These are phyloP conservation scores for Kryptolebias ocellatus DNA, from an alignment of 2,797 vertebrate genomes.

Conservation along the genomic window DNA sequence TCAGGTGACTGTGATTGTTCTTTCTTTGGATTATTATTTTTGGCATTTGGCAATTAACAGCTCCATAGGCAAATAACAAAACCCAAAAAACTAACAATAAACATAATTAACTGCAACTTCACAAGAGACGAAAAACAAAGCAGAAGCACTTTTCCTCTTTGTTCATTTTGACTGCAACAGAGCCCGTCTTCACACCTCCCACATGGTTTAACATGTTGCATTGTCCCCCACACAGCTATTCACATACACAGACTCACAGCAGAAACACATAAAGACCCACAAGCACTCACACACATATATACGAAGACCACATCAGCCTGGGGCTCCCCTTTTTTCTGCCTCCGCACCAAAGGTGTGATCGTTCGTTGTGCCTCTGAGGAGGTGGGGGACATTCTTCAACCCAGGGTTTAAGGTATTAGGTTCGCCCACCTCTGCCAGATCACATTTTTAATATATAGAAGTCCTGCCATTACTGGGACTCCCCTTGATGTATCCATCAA, in stretches of 20 bases:
- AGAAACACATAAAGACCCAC: slow-evolving; percentile 37
- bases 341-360: slow-evolving; percentile 67
- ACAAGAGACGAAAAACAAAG: slow-evolving; percentile 57
- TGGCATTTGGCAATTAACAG: slow-evolving; percentile 25
- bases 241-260: slow-evolving; percentile 36
- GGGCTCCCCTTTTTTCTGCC: slow-evolving; percentile 65
- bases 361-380: slow-evolving; percentile 49
- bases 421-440: slow-evolving; percentile 24
- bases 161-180: slow-evolving; percentile 76
- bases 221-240: slow-evolving; percentile 74
- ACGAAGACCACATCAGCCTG: slow-evolving; percentile 61
- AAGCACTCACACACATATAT: slow-evolving; percentile 31
- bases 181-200: slow-evolving; percentile 80
- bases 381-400: slow-evolving; percentile 65
- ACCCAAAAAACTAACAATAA: slow-evolving; percentile 36
- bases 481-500: slow-evolving; percentile 31
- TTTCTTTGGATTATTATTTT: slow-evolving; percentile 6
- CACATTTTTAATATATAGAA: slow-evolving; percentile 16
- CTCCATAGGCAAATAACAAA: slow-evolving; percentile 16
- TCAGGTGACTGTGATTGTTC: slow-evolving; percentile 2
- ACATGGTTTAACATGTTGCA: slow-evolving; percentile 74
- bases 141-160: slow-evolving; percentile 64
- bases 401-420: slow-evolving; percentile 41
- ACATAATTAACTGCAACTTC: slow-evolving; percentile 58
- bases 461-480: slow-evolving; percentile 34